A percentile compares a stretch with the other conserved stretches of the same genome.
These are phyloP conservation scores for Brachionus manjavacas DNA, from an alignment of 1,140 invertebrate species.

Conservation along the genomic window DNA sequence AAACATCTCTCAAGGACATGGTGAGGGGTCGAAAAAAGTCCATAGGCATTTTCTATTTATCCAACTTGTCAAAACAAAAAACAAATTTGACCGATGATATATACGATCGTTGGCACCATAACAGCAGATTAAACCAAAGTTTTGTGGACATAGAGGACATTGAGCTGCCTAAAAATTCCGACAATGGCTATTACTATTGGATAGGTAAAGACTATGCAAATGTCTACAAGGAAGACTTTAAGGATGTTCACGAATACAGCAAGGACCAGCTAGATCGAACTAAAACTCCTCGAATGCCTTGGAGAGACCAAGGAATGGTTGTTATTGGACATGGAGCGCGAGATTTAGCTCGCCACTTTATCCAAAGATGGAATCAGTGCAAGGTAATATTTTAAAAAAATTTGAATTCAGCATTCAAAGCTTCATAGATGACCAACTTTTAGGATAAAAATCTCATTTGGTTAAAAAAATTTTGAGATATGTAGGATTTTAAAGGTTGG, in stretches of 20 bases:
- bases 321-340: conserved; percentile 76
- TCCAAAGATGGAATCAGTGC: conserved; percentile 87
- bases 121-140: neutral
- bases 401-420: no score
- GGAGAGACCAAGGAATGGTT: conserved; percentile 88
- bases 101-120: conserved; percentile 22
- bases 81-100: conserved; percentile 32
- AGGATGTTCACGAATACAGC: conserved; percentile 74
- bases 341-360: conserved; percentile 91
- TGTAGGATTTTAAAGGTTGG: no score
- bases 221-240: conserved; percentile 94
- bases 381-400: no score
- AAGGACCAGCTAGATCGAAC: conserved; percentile 64
- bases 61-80: neutral
- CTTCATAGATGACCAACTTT: no score
- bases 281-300: conserved; percentile 88
- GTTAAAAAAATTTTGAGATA: no score
- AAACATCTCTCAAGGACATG: neutral
- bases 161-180: neutral
- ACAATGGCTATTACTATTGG: conserved; percentile 70
- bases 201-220: conserved; percentile 95
- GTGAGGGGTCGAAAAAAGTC: neutral
- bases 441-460: no score
- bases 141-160: conserved; percentile 20
- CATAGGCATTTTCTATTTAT: neutral